Base-by-base conservation (phyloP, 2,797 vertebrate genomes). In the Harpagifer antarcticus region DNA sequence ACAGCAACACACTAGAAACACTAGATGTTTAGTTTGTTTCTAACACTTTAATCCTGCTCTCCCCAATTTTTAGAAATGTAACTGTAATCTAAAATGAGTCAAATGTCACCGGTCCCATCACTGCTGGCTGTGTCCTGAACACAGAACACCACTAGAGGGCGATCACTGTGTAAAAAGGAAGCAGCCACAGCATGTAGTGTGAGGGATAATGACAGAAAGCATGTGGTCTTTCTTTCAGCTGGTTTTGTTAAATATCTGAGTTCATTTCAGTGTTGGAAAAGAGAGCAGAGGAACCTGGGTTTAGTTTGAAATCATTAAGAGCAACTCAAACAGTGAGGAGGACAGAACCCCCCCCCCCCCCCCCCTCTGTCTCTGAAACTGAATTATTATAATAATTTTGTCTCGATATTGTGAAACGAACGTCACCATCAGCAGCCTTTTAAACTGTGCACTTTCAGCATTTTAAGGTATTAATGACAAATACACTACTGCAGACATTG, bases 61-160 rank as follows among this genome's bases (percentile, higher is more conserved):
- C 33, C 33, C 33, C 6, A 37, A 37, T 9, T 2, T 37, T 37
- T 37, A 37, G 33, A 37, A 37, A 37, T 37, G 8, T 37, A 7
- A 9, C 33, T 7, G 6, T 6, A 37, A 37, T 37, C 33, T 37
- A 37, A 37, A 37, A 37, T 6, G 33, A 37, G 1, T 37, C 33
- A 37, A 37, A 37, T 37, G 6, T 37, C 33, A 6, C 8, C 52
- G 43, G 48, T 55, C 33, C 58, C 47, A 13, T 74, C 55, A 33
- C 19, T 53, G 56, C 5, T 58, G 62, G 60, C 54, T 67, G 33
- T 2, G 82, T 17, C 68, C 62, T 79, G 45, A 72, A 42, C 65
- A 23, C 57, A 64, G 40, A n/a, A 17, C 55, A 78, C 90, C 93
- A 91, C 87, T 88, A 93, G 92, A 87, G 91, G 92, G 89, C 88